phyloP scores from a whole-genome alignment of 2,113 vertebrate genomes.

The Platichthys flesus region DNA sequence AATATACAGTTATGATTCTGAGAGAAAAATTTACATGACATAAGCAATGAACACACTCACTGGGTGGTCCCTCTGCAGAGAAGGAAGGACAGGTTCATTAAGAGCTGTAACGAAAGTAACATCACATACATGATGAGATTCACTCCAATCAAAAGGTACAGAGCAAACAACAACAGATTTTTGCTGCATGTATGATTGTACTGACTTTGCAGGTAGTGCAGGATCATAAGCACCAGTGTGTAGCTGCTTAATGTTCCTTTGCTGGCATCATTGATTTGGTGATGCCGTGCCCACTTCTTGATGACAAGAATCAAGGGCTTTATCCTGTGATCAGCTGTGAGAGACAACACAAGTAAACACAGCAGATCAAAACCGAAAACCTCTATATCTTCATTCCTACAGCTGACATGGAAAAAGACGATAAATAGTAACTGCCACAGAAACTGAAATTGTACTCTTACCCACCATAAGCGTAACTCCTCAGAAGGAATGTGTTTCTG shows the following conservation, averaged over 20 bases:
- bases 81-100: slow-evolving; percentile 92
- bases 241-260: slow-evolving; percentile 98
- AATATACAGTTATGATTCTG: background rate
- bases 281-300: slow-evolving; percentile 94
- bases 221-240: slow-evolving; percentile 94
- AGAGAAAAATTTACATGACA: background rate
- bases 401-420: too few species aligned
- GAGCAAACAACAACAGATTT: background rate
- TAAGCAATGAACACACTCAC: slow-evolving; percentile 82
- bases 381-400: background rate
- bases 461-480: slow-evolving; percentile 93
- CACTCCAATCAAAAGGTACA: background rate
- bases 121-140: slow-evolving; percentile 20
- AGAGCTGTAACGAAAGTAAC: slow-evolving; percentile 83
- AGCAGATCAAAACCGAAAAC: slow-evolving; percentile 3
- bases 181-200: slow-evolving; percentile 37
- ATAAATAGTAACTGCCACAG: background rate
- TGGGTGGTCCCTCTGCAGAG: slow-evolving; percentile 92
- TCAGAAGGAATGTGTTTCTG: slow-evolving; percentile 98
- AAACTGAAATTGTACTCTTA: slow-evolving; percentile 29
- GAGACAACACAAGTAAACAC: background rate
- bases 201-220: slow-evolving; percentile 99
- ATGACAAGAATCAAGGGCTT: slow-evolving; percentile 91
- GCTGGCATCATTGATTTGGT: slow-evolving; percentile 95
- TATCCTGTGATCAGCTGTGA: slow-evolving; percentile 92